Evolutionary conservation across 2,888 invertebrate genomes (phyloP), one percentile per base, ranked within the genome.

Genomic region (Euplexia lucipara): DNA sequence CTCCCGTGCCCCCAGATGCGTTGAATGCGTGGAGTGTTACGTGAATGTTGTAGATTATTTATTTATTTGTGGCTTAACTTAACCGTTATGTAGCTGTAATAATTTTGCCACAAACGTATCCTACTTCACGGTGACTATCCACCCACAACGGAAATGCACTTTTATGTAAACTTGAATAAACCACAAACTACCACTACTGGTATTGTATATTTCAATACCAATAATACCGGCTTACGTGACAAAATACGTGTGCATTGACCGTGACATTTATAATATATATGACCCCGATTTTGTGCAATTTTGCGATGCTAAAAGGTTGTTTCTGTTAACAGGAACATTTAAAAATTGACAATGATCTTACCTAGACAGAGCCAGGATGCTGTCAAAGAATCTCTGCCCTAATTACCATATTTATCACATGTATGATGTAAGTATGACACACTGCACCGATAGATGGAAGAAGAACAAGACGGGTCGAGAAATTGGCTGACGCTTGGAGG

Each of bases 241-340:
- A 16, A 26, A 37, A 32, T 44, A 51, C n/a, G n/a, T 30, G 35
- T 3, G 3, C 14, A 42, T 35, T 65, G 65, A 37, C 44, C 57
- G n/a, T 57, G 44, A 10, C 49, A 51, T 57, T 57, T n/a, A n/a
- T n/a, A n/a, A n/a, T n/a, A n/a, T 0, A 42, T 37, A 10, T 34
- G 42, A 45, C 32, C 42, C 20, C 22, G n/a, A 9, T 56, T 41
- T 41, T 7, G 7, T 65, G 22, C 18, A 56, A 67, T 37, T 48
- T 30, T 5, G 34, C 34, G 8, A n/a, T n/a, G 34, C 26, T 26
- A 5, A 10, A n/a, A 44, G 26, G 49, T 47, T 47, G 4, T 39
- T 14, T 34, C 5, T 16, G 30, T 32, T 26, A 26, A 18, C 18
- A 18, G 16, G 14, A 6, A 6, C 37, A 45, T 34, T 32, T 0